Base-by-base conservation (phyloP, 2,113 vertebrate genomes). In the Carettochelys insculpta region DNA sequence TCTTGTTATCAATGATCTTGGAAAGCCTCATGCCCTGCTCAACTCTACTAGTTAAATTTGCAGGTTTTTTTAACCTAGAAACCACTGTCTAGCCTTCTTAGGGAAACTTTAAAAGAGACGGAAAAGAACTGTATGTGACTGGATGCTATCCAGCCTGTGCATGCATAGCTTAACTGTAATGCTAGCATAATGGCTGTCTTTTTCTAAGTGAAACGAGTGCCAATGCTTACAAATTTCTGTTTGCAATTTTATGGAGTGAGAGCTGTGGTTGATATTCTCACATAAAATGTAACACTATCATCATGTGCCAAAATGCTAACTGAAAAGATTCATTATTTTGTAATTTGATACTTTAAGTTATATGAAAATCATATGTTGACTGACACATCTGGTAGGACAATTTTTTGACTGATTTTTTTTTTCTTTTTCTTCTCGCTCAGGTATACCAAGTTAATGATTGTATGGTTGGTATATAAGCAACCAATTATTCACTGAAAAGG, bases 281-380 rank as follows among this genome's bases (percentile, higher is more conserved):
- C 95, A 96, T 96, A 96, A 97, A 97, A 97, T 89, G 92, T 92
- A 89, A 95, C 82, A 51, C 96, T 97, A 79, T 97, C 96, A 95
- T 96, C 96, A 86, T 88, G 89, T 97, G 97, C 97, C 97, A 98
- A 95, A 93, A 96, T 12, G 19, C 58, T 95, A 93, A 95, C 96
- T 98, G 96, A 98, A 98, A 98, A 97, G 97, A 94, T 94, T 88
- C 96, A 97, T 97, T 98, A 98, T 98, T 98, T 97, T 95, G 95
- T 97, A 95, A 98, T 97, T 97, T 96, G 97, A 97, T 95, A 96
- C 92, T 95, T 97, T 96, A 97, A 97, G 97, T 97, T 96, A 96
- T 92, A 92, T 94, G 96, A 96, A 95, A 94, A 97, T 98, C 95
- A 61, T 81, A 86, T 95, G 92, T 24, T 97, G 97, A 97, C 94